phyloP scores from a whole-genome alignment of 2,888 invertebrate genomes.

The Fabriciana adippe region DNA sequence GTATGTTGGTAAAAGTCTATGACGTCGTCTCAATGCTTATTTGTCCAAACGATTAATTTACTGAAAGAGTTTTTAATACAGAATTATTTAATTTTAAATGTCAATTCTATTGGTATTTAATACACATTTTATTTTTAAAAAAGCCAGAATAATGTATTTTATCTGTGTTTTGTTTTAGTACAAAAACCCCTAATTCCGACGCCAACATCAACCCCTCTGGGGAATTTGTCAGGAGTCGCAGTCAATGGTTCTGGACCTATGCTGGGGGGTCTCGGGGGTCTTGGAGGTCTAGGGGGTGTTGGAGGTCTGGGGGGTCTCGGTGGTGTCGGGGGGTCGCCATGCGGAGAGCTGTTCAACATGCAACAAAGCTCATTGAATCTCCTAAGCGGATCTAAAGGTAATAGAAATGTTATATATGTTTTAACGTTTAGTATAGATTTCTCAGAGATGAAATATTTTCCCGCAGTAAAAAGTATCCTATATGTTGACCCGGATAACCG shows the following conservation, averaged over 20 bases:
- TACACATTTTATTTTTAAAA: too few species aligned
- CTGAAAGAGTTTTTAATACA: too few species aligned
- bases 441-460: too few species aligned
- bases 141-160: too few species aligned
- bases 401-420: not conserved
- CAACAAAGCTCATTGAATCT: slow-evolving; percentile 63
- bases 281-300: slow-evolving; percentile 37
- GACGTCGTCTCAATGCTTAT: too few species aligned
- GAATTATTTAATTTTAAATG: too few species aligned
- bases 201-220: slow-evolving; percentile 8
- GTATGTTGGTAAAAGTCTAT: too few species aligned
- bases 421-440: too few species aligned
- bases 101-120: too few species aligned
- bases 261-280: slow-evolving; percentile 32
- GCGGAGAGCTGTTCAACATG: slow-evolving; percentile 55
- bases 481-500: too few species aligned
- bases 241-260: slow-evolving; percentile 8
- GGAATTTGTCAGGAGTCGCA: not conserved
- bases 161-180: slow-evolving; percentile 22
- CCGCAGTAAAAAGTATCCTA: too few species aligned
- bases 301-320: not conserved
- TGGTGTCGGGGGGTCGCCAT: slow-evolving; percentile 25
- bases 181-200: slow-evolving; percentile 42
- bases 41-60: too few species aligned
- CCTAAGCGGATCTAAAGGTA: slow-evolving; percentile 65